A percentile compares a stretch with the other conserved stretches of the same genome.
These are phyloP conservation scores for Pantherophis alleghaniensis DNA, from an alignment of 2,797 vertebrate species.

Conservation along the genomic window DNA sequence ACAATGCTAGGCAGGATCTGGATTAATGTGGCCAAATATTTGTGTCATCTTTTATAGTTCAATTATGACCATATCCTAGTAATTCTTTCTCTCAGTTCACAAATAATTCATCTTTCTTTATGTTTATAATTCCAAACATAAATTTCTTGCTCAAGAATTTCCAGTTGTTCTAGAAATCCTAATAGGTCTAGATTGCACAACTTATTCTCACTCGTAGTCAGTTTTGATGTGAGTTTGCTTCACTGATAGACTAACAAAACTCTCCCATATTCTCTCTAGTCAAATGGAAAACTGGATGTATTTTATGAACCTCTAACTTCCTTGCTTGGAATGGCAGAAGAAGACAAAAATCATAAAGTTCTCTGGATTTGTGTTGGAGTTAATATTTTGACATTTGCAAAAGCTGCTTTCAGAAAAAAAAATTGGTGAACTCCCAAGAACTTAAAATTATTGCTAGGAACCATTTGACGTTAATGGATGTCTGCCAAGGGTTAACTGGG, in stretches of 20 bases:
- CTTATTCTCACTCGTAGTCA: slow-evolving; percentile 1
- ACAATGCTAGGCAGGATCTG: background rate
- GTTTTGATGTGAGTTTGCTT: slow-evolving; percentile 36
- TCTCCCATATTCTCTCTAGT: slow-evolving; percentile 49
- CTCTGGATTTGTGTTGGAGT: background rate
- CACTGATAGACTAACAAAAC: slow-evolving; percentile 27
- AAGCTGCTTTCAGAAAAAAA: slow-evolving; percentile 44
- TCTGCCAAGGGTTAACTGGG: slow-evolving; percentile 29
- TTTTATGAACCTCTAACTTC: slow-evolving; percentile 33
- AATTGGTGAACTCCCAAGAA: slow-evolving; percentile 14
- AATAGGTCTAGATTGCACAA: slow-evolving; percentile 8
- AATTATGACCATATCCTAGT: background rate
- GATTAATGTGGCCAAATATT: background rate
- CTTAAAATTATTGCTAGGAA: slow-evolving; percentile 6
- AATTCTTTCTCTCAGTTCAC: background rate
- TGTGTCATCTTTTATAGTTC: background rate
- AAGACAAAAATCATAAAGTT: slow-evolving; percentile 32
- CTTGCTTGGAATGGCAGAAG: slow-evolving; percentile 44
- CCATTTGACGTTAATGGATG: slow-evolving; percentile 26
- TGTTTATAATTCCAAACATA: background rate
- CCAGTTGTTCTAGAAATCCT: slow-evolving; percentile 33
- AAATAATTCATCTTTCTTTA: background rate
- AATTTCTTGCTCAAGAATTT: background rate
- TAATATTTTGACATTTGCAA: slow-evolving; percentile 27
- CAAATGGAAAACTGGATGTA: slow-evolving; percentile 43